Base-by-base conservation (phyloP, 1,140 invertebrate species). In the Panagrolaimus sp. region DNA sequence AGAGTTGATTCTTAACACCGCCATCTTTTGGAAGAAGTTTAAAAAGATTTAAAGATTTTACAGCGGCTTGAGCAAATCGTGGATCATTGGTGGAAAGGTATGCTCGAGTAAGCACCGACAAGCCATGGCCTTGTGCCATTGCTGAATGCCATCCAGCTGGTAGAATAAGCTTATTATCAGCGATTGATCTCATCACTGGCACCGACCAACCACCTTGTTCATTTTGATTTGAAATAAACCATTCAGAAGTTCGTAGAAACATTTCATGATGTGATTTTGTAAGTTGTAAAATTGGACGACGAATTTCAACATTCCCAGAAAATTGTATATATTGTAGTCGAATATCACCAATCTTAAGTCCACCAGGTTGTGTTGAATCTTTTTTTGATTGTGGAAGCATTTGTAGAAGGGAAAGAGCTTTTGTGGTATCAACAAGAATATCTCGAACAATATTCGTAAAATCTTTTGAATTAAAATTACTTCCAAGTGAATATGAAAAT, bases 191-290 rank as follows among this genome's bases (percentile, higher is more conserved):
- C 63, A 88, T 87, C 2, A 94, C 92, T 45, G 90, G 89, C 84
- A 93, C 93, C 45, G 90, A 85, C 92, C 92, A 96, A 38, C 92
- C 93, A 75, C 91, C 92, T 42, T 89, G 87, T 68, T 88, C 84
- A 80, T 93, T 89, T 85, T 98, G 95, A 86, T 92, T 88, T 23
- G 85, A 85, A 4, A 94, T 88, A 80, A 98, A 90, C 94, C 94
- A 98, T 76, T 91, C 88, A 14, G 93, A 92, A 2, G 93, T 90
- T 81, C 91, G 89, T 78, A 90, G 91, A 86, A 97, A 97, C 83
- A 93, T 90, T 63, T 89, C 88, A 83, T 91, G 87, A 84, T 96
- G 92, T 78, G 91, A 89, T 74, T 88, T 89, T 1, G 89, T 88
- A n/a, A 90, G 88, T 44, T 94, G 82, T 9, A 89, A 91, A 63